Conservation (phyloP, 1,140 invertebrate genomes). For the Spodoptera litura region DNA sequence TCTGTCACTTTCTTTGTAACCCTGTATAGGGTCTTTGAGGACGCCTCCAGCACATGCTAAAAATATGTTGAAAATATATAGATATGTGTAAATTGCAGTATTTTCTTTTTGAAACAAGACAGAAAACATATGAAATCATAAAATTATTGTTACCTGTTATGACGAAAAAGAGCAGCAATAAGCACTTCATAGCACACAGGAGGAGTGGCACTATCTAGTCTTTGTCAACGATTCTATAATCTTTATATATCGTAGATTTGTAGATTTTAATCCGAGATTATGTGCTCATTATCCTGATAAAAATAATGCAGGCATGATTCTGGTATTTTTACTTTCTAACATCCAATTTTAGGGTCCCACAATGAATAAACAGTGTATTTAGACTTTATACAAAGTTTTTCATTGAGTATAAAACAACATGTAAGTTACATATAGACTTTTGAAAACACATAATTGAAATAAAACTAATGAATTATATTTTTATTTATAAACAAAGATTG, state of each 20-base stretch:
- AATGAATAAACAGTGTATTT: too few relatives aligned
- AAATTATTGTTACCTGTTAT: constrained; percentile 37
- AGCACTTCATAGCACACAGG: constrained; percentile 21
- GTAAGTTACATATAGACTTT: too few relatives aligned
- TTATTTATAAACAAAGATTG: too few relatives aligned
- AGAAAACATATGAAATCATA: not conserved
- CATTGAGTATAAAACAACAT: too few relatives aligned
- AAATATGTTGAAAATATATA: not conserved
- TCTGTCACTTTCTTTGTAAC: constrained; percentile 55
- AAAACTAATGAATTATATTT: too few relatives aligned
- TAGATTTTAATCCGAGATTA: too few relatives aligned
- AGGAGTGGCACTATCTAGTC: constrained; percentile 3
- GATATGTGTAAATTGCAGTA: not conserved
- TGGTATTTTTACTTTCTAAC: too few relatives aligned
- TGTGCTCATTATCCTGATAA: too few relatives aligned
- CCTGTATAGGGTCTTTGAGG: constrained; percentile 22
- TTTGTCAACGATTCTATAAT: not conserved
- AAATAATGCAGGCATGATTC: too few relatives aligned
- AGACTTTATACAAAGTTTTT: too few relatives aligned
- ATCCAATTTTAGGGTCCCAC: too few relatives aligned
- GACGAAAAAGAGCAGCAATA: constrained; percentile 12
- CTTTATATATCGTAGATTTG: not conserved
- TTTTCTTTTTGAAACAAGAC: not conserved
- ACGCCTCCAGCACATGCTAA: constrained; percentile 37
- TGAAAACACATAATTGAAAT: too few relatives aligned